Evolutionary conservation across 2,888 invertebrate genomes (phyloP), one percentile per base, ranked within the genome.

Genomic region (Crematogaster levior): DNA sequence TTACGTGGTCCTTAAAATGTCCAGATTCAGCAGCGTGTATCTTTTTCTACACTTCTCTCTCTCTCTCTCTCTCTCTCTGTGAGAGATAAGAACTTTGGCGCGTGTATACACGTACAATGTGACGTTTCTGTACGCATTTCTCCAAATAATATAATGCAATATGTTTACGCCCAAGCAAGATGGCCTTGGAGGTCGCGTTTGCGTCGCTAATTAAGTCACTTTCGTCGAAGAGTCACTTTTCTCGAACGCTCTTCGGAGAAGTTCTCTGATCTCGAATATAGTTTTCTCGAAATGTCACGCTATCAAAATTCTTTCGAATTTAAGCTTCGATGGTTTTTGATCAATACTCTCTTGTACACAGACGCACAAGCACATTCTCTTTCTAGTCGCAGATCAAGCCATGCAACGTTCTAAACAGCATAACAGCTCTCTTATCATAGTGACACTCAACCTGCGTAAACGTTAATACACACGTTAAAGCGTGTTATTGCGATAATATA

Each of bases 351-450:
- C 12, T 4, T 30, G 1, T 1, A 34, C 2, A 12, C 10, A 9
- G 0, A 60, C 10, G 15, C 7, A 21, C 7, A n/a, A 37, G 12
- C 27, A 30, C 6, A 6, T 10, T 73, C 18, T 75, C 34, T 12
- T 30, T 40, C 46, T 27, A 70, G 12, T 56, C 30, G 27, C 81
- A 75, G 87, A 81, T 89, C 83, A 87, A 84, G 63, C 74, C 61
- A 74, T 72, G 82, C 82, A 85, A 85, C 70, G 82, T 81, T 88
- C 83, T 82, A 82, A 83, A 73, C 82, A 84, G 79, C 86, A 82
- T 87, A 74, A 82, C 88, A 73, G 82, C 30, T 77, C 88, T 81
- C 90, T 92, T 92, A 92, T 92, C 92, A 86, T 90, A 92, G 91
- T 90, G 90, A 87, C 87, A 65, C 85, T 86, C 92, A 92, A 84